phyloP scores from a whole-genome alignment of 2,888 invertebrate genomes.

The Diachrysia chrysitis region DNA sequence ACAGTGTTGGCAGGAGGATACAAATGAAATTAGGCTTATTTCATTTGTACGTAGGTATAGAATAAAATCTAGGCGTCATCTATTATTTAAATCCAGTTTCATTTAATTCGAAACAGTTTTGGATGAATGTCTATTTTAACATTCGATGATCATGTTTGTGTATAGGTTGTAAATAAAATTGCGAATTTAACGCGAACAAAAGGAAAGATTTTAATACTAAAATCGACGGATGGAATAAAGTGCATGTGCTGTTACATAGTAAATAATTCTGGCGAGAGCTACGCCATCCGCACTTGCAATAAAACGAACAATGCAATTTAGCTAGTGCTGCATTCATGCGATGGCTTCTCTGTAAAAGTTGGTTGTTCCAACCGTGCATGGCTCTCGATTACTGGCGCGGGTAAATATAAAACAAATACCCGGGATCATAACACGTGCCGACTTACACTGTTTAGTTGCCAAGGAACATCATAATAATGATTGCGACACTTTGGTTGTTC shows the following conservation, averaged over 20 bases:
- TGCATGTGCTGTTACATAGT: constrained; percentile 86
- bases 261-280: constrained; percentile 85
- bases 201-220: constrained; percentile 78
- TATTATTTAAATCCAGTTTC: background rate
- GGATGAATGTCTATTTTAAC: constrained; percentile 13
- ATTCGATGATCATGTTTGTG: constrained; percentile 19
- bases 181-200: constrained; percentile 68
- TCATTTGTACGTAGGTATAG: no score
- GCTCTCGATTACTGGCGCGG: constrained; percentile 69
- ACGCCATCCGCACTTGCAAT: constrained; percentile 84
- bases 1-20: no score
- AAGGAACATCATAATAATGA: background rate
- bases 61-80: background rate
- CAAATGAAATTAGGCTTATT: no score
- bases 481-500: background rate
- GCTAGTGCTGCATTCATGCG: constrained; percentile 83
- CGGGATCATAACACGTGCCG: constrained; percentile 59
- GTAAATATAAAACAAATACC: constrained; percentile 68
- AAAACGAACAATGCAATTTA: constrained; percentile 88
- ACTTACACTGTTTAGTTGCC: constrained; percentile 20
- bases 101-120: background rate
- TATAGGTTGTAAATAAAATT: constrained; percentile 41
- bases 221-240: constrained; percentile 82
- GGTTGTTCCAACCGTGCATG: constrained; percentile 65
- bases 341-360: constrained; percentile 79